Evolutionary conservation across 2,113 vertebrate genomes (phyloP).

Genomic region (Desmodus rotundus): DNA sequence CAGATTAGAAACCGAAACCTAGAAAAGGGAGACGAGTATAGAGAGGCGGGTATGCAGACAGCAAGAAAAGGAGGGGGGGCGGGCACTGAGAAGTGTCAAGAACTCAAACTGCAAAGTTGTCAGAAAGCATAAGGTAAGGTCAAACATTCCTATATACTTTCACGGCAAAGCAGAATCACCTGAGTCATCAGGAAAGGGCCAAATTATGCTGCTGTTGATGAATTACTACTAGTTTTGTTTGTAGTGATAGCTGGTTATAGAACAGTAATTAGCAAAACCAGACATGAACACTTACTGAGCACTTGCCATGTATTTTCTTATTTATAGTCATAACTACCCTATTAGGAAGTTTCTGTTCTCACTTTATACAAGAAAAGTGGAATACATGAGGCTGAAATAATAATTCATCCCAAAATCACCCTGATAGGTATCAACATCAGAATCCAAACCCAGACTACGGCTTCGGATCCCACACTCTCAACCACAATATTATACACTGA

Average conservation of each 20-base stretch:
- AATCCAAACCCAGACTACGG: not conserved
- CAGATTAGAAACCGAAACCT: not conserved
- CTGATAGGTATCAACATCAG: not conserved
- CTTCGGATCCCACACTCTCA: not conserved
- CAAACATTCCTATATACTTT: not conserved
- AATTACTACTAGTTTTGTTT: not conserved
- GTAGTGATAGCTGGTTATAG: not conserved
- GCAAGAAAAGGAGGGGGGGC: not conserved
- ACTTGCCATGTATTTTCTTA: not conserved
- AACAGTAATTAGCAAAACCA: not conserved
- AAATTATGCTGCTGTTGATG: not conserved
- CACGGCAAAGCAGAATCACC: not conserved
- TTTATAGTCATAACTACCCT: not conserved
- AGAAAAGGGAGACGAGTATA: not conserved
- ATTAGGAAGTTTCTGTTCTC: not conserved
- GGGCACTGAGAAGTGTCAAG: not conserved
- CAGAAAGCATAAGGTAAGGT: not conserved
- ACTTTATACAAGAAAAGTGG: not conserved
- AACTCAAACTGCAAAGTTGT: not conserved
- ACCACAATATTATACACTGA: not conserved
- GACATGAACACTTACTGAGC: constrained; percentile 1
- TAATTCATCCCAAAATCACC: not conserved
- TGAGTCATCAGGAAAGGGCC: not conserved
- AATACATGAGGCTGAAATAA: not conserved
- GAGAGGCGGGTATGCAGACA: not conserved